Evolutionary conservation across 2,888 invertebrate species (phyloP).

Genomic region (Tuta absoluta): DNA sequence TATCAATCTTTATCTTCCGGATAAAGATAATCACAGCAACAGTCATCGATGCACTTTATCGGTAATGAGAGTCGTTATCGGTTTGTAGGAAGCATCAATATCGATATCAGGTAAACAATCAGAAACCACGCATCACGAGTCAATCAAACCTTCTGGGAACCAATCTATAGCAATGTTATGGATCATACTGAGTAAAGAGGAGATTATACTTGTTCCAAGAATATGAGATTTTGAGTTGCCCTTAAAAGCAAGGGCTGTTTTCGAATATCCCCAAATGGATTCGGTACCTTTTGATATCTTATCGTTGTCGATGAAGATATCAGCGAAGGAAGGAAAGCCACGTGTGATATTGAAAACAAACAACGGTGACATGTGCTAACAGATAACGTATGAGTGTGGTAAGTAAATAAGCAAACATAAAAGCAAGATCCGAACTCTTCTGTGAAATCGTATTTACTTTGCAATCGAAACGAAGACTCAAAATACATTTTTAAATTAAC

Average conservation of each 20-base stretch:
- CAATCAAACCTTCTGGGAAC: conserved; percentile 1
- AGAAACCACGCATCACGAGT: neutral
- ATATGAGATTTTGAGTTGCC: neutral
- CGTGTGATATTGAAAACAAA: conserved; percentile 1
- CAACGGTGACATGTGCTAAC: neutral
- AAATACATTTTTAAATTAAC: neutral
- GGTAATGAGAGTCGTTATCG: neutral
- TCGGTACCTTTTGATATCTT: neutral
- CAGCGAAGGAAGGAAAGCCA: neutral
- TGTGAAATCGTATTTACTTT: conserved; percentile 7
- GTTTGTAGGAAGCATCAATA: conserved; percentile 1
- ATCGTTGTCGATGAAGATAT: neutral
- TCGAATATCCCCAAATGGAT: neutral
- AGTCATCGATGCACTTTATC: conserved; percentile 5
- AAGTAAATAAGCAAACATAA: neutral
- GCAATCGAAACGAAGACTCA: conserved; percentile 1
- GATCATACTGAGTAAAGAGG: neutral
- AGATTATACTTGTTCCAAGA: conserved; percentile 5
- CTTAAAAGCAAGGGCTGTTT: neutral
- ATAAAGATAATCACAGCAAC: conserved; percentile 3
- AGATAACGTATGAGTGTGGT: neutral
- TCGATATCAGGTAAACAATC: neutral
- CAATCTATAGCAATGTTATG: neutral
- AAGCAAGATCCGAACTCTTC: neutral
- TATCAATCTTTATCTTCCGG: neutral